Base-by-base conservation (phyloP, 2,797 vertebrate species). In the Melanotaenia maccullochi region DNA sequence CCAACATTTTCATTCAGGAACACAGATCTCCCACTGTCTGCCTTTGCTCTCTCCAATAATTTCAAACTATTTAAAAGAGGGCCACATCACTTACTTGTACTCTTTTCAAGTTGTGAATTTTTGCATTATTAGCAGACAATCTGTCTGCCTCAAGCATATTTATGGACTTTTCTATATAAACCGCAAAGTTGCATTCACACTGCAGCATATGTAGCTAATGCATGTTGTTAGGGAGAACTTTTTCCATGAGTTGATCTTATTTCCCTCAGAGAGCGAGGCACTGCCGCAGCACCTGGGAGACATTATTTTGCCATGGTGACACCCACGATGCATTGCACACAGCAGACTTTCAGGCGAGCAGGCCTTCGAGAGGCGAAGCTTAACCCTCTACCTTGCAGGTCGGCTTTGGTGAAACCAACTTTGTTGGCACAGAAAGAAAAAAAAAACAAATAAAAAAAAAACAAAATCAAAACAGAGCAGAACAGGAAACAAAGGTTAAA, bases 381-480 rank as follows among this genome's bases (percentile, higher is more conserved):
- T 75, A 92, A 93, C 95, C 94, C 94, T 96, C 96, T 98, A 98
- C 97, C 97, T 98, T 99, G 96, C 89, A 98, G 96, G 93, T 98
- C 96, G 94, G 97, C 97, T 98, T 98, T 99, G 96, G 96, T 97
- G 95, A 98, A 98, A 92, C 95, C 95, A 96, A 98, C 97, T 99
- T 97, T 97, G 96, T 97, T 96, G 95, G 95, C 91, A 91, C 88
- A 93, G 95, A 95, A 94, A 95, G 90, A 95, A 93, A 38, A 88
- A 64, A 89, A 75, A 93, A 94, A 68, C 22, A 90, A 88, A 60
- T 89, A 75, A 93, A 78, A 93, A 94, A 68, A 28, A 91, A 89
- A 64, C 89, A 73, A 93, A 94, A 92, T 88, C 81, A 90, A 68
- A 95, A 93, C 87, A 89, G 81, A 92, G 75, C 78, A 89, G 83